These are phyloP conservation scores for Podarcis lilfordi DNA, from an alignment of 2,797 vertebrate genomes.

Conservation along the genomic window DNA sequence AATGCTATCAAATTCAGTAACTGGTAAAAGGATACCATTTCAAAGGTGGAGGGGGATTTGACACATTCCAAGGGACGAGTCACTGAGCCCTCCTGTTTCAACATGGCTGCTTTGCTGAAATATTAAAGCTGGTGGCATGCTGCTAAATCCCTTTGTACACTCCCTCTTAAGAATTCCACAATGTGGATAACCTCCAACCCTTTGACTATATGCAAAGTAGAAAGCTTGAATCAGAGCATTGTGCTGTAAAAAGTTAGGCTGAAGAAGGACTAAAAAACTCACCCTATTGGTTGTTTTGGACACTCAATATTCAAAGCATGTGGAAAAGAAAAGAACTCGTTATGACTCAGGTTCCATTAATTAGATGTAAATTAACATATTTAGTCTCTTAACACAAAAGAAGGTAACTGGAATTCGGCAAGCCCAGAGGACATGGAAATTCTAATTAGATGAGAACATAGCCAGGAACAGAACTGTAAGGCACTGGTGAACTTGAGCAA, in stretches of 20 bases:
- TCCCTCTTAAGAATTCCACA: conserved; percentile 81
- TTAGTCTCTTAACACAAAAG: conserved; percentile 74
- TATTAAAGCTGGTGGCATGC: conserved; percentile 64
- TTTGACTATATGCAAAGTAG: conserved; percentile 86
- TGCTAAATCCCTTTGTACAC: conserved; percentile 67
- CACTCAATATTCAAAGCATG: conserved; percentile 75
- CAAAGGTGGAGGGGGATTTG: conserved; percentile 67
- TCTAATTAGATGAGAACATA: conserved; percentile 75
- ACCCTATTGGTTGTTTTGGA: conserved; percentile 74
- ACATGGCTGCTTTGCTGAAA: conserved; percentile 67
- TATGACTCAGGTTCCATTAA: conserved; percentile 83
- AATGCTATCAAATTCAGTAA: conserved; percentile 77
- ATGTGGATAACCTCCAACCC: conserved; percentile 85
- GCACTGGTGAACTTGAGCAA: conserved; percentile 60
- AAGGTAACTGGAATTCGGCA: conserved; percentile 76
- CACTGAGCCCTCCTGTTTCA: conserved; percentile 58
- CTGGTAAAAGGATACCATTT: conserved; percentile 74
- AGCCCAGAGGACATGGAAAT: conserved; percentile 76
- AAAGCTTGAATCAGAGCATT: conserved; percentile 79
- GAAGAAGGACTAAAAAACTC: conserved; percentile 70
- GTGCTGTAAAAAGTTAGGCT: conserved; percentile 69
- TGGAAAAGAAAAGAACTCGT: conserved; percentile 76
- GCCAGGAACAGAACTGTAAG: conserved; percentile 70
- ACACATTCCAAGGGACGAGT: conserved; percentile 49
- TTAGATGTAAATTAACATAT: conserved; percentile 83